Evolutionary conservation across 2,113 vertebrate species (phyloP).

Genomic region (pig (Sus scrofa)): DNA sequence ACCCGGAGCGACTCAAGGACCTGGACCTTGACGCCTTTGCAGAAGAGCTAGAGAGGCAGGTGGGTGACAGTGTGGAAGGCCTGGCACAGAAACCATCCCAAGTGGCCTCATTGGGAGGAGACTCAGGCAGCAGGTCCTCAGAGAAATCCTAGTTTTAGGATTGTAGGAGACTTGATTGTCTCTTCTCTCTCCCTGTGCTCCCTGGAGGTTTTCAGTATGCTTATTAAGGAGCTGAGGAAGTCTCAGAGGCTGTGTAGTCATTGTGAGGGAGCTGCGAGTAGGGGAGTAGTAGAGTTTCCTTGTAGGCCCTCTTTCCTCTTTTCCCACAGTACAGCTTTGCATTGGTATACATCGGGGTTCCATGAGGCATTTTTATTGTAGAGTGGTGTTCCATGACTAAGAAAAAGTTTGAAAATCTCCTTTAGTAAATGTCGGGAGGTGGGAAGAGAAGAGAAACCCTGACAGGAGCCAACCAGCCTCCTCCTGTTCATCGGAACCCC

Average conservation of each 20-base stretch:
- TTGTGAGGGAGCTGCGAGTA: not conserved
- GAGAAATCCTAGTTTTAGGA: not conserved
- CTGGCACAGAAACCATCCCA: not conserved
- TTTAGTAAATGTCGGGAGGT: not conserved
- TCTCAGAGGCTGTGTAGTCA: not conserved
- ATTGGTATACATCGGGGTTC: not conserved
- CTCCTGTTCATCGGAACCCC: not conserved
- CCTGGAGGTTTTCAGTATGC: not conserved
- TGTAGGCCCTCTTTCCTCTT: not conserved
- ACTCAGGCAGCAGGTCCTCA: not conserved
- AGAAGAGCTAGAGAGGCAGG: conserved; percentile 99
- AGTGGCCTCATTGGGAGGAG: not conserved
- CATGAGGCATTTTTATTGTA: not conserved
- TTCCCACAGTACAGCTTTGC: not conserved
- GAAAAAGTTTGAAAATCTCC: not conserved
- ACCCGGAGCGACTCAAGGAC: conserved; percentile 98
- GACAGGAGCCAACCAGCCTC: not conserved
- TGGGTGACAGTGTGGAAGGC: conserved; percentile 74
- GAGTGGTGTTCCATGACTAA: not conserved
- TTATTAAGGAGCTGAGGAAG: not conserved
- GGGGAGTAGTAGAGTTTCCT: not conserved
- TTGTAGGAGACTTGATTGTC: not conserved
- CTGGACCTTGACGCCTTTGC: conserved; percentile 98
- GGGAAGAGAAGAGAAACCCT: not conserved
- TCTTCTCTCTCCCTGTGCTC: not conserved